phyloP scores from a whole-genome alignment of 2,797 vertebrate species.

The Balearica regulorum region DNA sequence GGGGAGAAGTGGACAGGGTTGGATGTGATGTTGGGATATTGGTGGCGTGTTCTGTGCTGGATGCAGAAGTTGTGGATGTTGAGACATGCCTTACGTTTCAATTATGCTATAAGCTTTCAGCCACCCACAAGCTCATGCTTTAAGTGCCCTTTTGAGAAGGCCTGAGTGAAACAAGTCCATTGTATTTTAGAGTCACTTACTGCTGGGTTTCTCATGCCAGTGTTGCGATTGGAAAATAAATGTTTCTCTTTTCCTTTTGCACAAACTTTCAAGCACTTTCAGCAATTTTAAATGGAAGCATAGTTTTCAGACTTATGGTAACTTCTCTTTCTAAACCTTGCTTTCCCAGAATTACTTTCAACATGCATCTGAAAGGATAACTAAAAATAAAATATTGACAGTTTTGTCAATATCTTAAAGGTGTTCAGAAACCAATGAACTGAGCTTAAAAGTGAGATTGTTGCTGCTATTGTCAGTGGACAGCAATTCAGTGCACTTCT shows the following conservation, averaged over 20 bases:
- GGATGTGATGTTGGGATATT: background rate
- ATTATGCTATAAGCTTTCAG: background rate
- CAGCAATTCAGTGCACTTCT: background rate
- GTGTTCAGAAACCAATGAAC: background rate
- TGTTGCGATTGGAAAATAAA: background rate
- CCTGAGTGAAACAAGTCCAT: background rate
- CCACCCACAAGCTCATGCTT: background rate
- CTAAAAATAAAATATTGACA: constrained; percentile 36
- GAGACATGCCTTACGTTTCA: background rate
- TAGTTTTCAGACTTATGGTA: background rate
- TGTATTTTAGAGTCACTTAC: background rate
- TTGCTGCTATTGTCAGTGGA: background rate
- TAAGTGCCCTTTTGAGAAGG: background rate
- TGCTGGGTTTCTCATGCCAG: background rate
- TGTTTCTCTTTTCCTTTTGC: background rate
- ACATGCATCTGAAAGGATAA: background rate
- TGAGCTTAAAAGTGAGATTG: background rate
- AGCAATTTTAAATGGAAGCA: background rate
- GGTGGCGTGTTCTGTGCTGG: background rate
- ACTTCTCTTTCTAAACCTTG: background rate
- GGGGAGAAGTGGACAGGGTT: background rate
- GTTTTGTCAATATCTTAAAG: background rate
- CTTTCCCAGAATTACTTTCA: background rate
- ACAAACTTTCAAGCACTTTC: constrained; percentile 5
- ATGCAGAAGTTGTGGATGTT: background rate